Conservation (phyloP, 37 sponge, comb jelly and placozoan genomes). For the Tethya wilhelma region DNA sequence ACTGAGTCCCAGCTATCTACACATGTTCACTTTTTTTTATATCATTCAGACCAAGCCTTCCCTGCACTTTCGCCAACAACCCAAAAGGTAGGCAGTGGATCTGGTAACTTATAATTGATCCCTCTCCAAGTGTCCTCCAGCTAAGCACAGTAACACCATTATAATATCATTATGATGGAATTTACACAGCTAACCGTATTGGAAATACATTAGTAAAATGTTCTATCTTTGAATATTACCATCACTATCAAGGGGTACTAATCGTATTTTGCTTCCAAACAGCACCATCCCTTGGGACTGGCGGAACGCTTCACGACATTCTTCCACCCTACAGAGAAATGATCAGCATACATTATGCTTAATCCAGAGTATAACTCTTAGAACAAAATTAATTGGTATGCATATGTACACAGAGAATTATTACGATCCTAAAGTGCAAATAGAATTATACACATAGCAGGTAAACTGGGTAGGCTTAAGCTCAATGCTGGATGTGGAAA, state of each 20-base stretch:
- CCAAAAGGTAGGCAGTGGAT: background rate
- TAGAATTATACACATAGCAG: background rate
- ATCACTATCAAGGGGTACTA: slow-evolving; percentile 27
- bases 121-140: no score
- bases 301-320: slow-evolving; percentile 34
- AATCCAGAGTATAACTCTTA: background rate
- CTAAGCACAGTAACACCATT: no score
- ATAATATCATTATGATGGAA: no score
- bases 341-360: background rate
- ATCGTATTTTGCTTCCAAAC: slow-evolving; percentile 69
- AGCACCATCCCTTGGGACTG: slow-evolving; percentile 29
- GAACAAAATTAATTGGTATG: background rate
- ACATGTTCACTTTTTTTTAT: no score
- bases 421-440: background rate
- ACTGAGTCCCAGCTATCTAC: no score
- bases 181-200: background rate
- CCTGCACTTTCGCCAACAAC: no score
- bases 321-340: slow-evolving; percentile 28
- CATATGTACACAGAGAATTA: background rate
- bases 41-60: no score
- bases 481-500: no score
- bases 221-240: slow-evolving; percentile 13
- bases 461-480: no score
- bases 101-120: no score
- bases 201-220: background rate